Percentiles rank a stretch among this genome's conserved stretches.
Evolutionary conservation across 2,797 vertebrate genomes (phyloP).

Genomic region (Sebastes aleutianus): DNA sequence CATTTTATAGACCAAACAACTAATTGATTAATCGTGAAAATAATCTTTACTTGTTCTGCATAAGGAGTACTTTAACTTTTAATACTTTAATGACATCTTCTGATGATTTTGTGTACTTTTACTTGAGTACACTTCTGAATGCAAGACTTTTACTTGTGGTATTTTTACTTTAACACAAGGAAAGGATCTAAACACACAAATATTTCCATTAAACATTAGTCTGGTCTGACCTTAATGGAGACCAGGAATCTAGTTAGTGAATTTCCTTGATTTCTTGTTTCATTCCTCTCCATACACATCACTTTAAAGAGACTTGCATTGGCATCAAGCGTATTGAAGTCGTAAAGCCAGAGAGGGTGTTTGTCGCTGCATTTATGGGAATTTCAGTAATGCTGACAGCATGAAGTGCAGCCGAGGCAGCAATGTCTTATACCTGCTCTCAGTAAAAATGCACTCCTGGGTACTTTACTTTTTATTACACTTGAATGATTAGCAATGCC

Average conservation of each 20-base stretch:
- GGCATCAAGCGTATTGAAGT: slow-evolving; percentile 28
- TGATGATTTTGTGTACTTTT: no score
- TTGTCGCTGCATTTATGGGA: slow-evolving; percentile 54
- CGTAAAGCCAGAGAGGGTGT: slow-evolving; percentile 39
- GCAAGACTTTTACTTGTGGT: neutral
- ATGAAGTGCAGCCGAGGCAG: slow-evolving; percentile 52
- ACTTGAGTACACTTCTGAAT: no score
- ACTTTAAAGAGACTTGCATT: slow-evolving; percentile 35
- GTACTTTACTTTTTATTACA: slow-evolving; percentile 55
- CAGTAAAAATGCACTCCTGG: slow-evolving; percentile 48
- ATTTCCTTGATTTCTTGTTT: slow-evolving; percentile 6
- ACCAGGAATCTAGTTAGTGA: neutral
- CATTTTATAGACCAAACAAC: no score
- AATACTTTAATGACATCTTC: neutral
- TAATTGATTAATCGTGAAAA: no score
- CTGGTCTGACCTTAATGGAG: neutral
- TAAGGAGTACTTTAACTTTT: neutral
- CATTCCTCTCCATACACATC: slow-evolving; percentile 12
- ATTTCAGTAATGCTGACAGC: slow-evolving; percentile 60
- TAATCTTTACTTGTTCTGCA: no score
- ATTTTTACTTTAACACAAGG: neutral
- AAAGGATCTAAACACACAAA: neutral
- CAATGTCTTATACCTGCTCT: slow-evolving; percentile 56
- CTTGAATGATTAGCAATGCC: slow-evolving; percentile 40
- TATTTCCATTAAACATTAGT: neutral